Evolutionary conservation across 1,140 invertebrate genomes (phyloP), one percentile per base, ranked within the genome.

Genomic region (Danaus melanippus): DNA sequence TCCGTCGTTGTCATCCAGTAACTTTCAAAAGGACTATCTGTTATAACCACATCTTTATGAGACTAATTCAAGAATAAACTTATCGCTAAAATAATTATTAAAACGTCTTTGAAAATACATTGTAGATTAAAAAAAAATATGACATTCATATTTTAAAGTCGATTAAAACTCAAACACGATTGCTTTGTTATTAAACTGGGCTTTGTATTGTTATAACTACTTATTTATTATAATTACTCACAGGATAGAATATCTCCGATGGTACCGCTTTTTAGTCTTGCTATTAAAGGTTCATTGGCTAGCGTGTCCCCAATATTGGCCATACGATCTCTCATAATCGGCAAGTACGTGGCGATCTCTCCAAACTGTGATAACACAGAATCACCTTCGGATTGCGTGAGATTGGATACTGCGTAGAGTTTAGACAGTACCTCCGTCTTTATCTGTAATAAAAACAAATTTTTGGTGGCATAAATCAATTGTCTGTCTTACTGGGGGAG

Each of bases 371-470:
- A 61, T 32, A 89, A 55, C 0, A 90, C 76, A 9, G 57, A 53
- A 43, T 83, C 76, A 0, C 88, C 89, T 40, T 89, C 86, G 0
- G 70, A 51, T 57, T 85, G 67, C 0, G 88, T 89, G 17, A 90
- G 61, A 63, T 90, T 86, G 0, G 89, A 88, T 2, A 89, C 84
- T 2, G 69, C 53, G 51, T 89, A 76, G 21, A 90, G 81, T 55
- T 86, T 85, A 6, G 80, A 72, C 0, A 90, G 78, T 8, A 89
- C 78, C 0, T 56, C 56, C 1, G 56, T 48, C 60, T 69, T 74
- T 9, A 83, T 58, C 76, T 84, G 58, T 10, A 52, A 60, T 48
- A 47, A 12, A 57, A 32, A 32, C 21, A 32, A 32, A 32, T 32
- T 32, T 32, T 32, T 32, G 7, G 6, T 32, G 2, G 21, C 21